Evolutionary conservation across 2,113 vertebrate genomes (phyloP).

Genomic region (Anhinga anhinga): DNA sequence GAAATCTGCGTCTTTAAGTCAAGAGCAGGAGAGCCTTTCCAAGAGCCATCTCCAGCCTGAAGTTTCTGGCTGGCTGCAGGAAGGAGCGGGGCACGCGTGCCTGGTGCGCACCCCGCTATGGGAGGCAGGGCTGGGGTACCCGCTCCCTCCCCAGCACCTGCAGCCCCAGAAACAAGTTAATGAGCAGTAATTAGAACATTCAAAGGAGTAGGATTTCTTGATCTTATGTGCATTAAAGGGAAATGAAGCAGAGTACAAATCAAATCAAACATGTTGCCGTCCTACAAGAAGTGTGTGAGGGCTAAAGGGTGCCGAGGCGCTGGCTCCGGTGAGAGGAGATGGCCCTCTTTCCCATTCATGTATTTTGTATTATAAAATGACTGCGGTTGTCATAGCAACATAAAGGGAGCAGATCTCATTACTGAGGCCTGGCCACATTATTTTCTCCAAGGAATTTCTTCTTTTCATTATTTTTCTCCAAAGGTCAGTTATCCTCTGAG

Average conservation of each 20-base stretch:
- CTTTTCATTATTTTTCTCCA: slow-evolving; percentile 92
- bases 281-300: slow-evolving; percentile 41
- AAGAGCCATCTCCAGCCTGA: background rate
- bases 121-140: rapidly evolving
- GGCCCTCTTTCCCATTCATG: slow-evolving; percentile 77
- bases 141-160: background rate
- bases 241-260: background rate
- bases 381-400: slow-evolving; percentile 81
- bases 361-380: slow-evolving; percentile 85
- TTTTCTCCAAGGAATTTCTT: slow-evolving; percentile 89
- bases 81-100: rapidly evolving
- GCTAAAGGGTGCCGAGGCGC: slow-evolving; percentile 5
- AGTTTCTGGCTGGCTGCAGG: background rate
- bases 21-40: background rate
- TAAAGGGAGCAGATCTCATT: slow-evolving; percentile 87
- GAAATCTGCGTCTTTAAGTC: background rate
- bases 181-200: background rate
- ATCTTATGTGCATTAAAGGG: background rate
- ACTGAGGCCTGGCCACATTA: slow-evolving; percentile 84
- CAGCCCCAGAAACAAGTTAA: background rate
- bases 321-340: slow-evolving; percentile 43
- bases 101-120: rapidly evolving
- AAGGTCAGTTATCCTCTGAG: slow-evolving; percentile 98
- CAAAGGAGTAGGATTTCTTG: background rate
- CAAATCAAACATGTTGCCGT: background rate